Base-by-base conservation (phyloP, 2,888 invertebrate species). In the Apamea sordens region DNA sequence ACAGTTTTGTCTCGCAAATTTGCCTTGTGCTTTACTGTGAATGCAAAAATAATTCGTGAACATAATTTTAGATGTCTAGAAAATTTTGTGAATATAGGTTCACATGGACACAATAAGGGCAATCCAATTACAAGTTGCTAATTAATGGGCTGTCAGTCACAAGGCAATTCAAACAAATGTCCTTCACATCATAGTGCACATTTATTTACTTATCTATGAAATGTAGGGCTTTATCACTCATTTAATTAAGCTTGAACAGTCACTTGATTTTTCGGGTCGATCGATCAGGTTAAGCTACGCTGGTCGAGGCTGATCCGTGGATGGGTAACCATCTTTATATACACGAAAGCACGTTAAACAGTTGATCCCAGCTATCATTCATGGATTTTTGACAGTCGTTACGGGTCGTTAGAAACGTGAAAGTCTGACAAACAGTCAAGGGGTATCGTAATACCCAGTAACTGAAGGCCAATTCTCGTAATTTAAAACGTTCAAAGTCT, bases 61-160 rank as follows among this genome's bases (percentile, higher is more conserved):
- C 24, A 70, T 21, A 21, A 50, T 36, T 6, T 44, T 44, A 65
- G 18, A 61, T 21, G 24, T 36, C 15, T 10, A 32, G n/a, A n/a
- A n/a, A n/a, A 53, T 44, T 41, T 70, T 70, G 21, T n/a, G 53
- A 70, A 41, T 41, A 41, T 32, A 47, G 18, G 13, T 74, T 7
- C 21, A 13, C n/a, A 21, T 21, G 41, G 18, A 44, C 41, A 63
- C 18, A 77, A 61, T 77, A 41, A 41, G 28, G 28, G 50, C 50
- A 69, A 50, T 41, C 63, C 21, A 70, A 77, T 77, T 63, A 70
- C 15, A 70, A 77, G 61, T 41, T n/a, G 47, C 2, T 53, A 21
- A 53, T 77, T 53, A 77, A 78, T 64, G n/a, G 53, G 13, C 63
- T 71, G 77, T 56, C 78, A 53, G 0, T 63, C 50, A 32, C 8